Conservation (phyloP, 2,113 vertebrate genomes). For the Cynopterus brachyotis region DNA sequence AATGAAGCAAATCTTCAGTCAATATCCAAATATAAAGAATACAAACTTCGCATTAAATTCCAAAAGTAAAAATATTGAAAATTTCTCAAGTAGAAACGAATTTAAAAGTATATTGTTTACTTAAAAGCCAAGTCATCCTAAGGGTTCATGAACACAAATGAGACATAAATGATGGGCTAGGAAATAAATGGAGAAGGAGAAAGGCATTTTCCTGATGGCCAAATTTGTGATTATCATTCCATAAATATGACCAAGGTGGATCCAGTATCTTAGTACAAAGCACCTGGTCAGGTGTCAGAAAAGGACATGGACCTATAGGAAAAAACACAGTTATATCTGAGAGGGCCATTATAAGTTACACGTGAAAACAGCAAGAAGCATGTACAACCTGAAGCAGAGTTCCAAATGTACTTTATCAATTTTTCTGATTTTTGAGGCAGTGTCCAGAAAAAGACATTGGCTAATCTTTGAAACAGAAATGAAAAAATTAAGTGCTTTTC, state of each 20-base stretch:
- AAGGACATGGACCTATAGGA: background rate
- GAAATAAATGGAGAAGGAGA: background rate
- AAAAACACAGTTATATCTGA: background rate
- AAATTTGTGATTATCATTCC: background rate
- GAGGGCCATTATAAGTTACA: background rate
- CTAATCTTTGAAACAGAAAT: background rate
- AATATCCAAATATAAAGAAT: background rate
- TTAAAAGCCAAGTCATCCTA: background rate
- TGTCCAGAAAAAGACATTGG: background rate
- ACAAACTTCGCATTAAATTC: background rate
- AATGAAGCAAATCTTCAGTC: background rate
- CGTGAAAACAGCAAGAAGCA: background rate
- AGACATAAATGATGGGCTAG: background rate
- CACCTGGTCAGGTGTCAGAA: background rate
- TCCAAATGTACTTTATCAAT: background rate
- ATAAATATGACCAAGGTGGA: background rate
- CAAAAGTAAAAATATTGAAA: background rate
- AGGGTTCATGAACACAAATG: background rate
- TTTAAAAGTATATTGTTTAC: background rate
- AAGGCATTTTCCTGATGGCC: background rate
- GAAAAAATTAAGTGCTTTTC: background rate
- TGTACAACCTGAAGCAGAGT: background rate
- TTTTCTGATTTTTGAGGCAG: background rate
- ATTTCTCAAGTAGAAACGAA: background rate
- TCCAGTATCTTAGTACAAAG: background rate